phyloP scores from a whole-genome alignment of 2,113 vertebrate species.

The Pionites leucogaster region DNA sequence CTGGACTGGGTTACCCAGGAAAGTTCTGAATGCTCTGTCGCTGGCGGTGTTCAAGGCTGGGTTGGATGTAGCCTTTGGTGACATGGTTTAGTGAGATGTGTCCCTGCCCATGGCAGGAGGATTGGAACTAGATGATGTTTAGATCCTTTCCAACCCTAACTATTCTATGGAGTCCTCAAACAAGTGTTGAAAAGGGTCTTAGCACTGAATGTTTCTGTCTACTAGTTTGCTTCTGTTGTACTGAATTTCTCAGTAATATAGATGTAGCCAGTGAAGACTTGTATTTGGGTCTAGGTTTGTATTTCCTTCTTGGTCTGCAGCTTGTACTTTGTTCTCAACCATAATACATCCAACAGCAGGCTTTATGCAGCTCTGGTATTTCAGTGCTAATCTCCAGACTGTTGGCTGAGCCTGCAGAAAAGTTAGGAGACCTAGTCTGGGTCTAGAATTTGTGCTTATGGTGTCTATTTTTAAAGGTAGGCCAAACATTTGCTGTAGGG shows the following conservation, averaged over 20 bases:
- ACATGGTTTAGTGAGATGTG: too few species aligned
- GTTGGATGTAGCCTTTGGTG: too few species aligned
- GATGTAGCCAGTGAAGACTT: background rate
- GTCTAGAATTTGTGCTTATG: background rate
- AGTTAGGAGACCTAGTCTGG: background rate
- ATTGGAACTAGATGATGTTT: too few species aligned
- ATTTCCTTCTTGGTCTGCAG: background rate
- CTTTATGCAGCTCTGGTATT: background rate
- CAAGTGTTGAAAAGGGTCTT: background rate
- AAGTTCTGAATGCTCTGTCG: too few species aligned
- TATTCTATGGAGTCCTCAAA: background rate
- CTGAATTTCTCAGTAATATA: background rate
- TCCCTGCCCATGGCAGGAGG: too few species aligned
- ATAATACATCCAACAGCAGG: background rate
- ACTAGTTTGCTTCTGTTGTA: background rate
- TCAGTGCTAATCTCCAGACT: background rate
- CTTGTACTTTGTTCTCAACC: accelerated
- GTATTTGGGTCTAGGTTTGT: background rate
- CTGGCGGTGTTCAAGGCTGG: too few species aligned
- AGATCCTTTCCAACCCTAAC: too few species aligned
- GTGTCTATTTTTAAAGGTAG: background rate
- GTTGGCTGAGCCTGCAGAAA: background rate
- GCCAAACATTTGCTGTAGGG: background rate
- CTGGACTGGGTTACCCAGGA: too few species aligned
- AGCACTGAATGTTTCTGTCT: background rate